Conservation (phyloP, 2,888 invertebrate species). For the Thera britannica region DNA sequence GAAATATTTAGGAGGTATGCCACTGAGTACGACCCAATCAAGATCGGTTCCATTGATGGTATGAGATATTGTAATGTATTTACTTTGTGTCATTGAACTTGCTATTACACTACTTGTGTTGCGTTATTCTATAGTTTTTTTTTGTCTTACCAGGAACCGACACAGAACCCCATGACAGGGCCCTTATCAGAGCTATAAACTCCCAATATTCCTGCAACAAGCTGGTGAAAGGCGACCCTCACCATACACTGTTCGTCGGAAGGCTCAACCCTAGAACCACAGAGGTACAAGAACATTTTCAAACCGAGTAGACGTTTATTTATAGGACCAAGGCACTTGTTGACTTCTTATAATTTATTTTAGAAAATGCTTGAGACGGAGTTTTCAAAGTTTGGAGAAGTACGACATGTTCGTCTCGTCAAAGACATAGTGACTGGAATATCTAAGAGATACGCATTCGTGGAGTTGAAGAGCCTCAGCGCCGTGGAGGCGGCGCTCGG, state of each 20-base stretch:
- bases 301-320: neutral
- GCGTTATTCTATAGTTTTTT: neutral
- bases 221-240: slow-evolving; percentile 87
- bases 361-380: slow-evolving; percentile 82
- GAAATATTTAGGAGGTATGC: slow-evolving; percentile 64
- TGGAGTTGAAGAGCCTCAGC: slow-evolving; percentile 89
- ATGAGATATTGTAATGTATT: slow-evolving; percentile 31
- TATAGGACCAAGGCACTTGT: neutral
- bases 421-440: slow-evolving; percentile 93
- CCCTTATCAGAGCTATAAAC: slow-evolving; percentile 88
- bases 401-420: slow-evolving; percentile 87
- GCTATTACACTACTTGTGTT: too few relatives aligned
- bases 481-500: slow-evolving; percentile 86
- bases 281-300: slow-evolving; percentile 62
- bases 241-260: slow-evolving; percentile 90
- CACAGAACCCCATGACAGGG: slow-evolving; percentile 91
- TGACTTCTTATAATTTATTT: slow-evolving; percentile 32
- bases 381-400: slow-evolving; percentile 87
- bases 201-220: slow-evolving; percentile 88
- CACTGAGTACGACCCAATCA: slow-evolving; percentile 90
- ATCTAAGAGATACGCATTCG: slow-evolving; percentile 93
- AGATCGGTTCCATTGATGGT: slow-evolving; percentile 94
- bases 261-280: slow-evolving; percentile 88
- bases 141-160: slow-evolving; percentile 85
- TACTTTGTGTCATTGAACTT: too few relatives aligned